Percentiles rank a stretch among this genome's conserved stretches.
These are phyloP conservation scores for Alosa sapidissima DNA, from an alignment of 2,797 vertebrate species.

Conservation along the genomic window DNA sequence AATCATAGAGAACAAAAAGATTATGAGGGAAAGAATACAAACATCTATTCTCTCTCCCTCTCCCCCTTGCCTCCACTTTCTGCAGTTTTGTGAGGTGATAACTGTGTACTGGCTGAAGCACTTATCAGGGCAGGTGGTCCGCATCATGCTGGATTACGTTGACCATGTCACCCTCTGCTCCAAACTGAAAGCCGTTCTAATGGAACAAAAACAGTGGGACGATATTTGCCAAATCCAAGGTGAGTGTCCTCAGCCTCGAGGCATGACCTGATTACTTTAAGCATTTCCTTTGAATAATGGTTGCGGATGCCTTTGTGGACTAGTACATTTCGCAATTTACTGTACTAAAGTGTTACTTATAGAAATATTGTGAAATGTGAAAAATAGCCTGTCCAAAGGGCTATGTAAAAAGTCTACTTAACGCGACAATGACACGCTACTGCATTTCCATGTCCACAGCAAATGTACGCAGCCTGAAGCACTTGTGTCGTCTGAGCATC, in stretches of 20 bases:
- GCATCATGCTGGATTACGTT: slow-evolving; percentile 93
- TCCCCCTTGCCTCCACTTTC: background rate
- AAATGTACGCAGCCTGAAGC: slow-evolving; percentile 86
- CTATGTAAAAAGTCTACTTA: background rate
- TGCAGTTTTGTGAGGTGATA: slow-evolving; percentile 96
- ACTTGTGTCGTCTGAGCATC: slow-evolving; percentile 90
- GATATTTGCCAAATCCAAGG: slow-evolving; percentile 88
- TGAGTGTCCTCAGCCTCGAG: slow-evolving; percentile 64
- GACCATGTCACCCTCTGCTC: slow-evolving; percentile 86
- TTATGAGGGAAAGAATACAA: no score
- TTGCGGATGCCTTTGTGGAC: background rate
- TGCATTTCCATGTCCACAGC: slow-evolving; percentile 63
- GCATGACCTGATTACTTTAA: background rate
- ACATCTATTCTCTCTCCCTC: background rate
- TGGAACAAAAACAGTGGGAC: slow-evolving; percentile 86
- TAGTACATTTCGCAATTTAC: background rate
- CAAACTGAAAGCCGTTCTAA: slow-evolving; percentile 84
- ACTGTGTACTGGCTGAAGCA: slow-evolving; percentile 90
- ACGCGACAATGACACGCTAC: background rate
- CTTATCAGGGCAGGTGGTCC: slow-evolving; percentile 87
- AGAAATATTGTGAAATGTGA: background rate
- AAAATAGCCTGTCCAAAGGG: background rate
- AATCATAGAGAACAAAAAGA: background rate
- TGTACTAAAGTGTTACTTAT: background rate
- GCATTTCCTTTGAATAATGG: background rate